These are phyloP conservation scores for Paramormyrops kingsleyae DNA, from an alignment of 2,113 vertebrate genomes.

Conservation along the genomic window DNA sequence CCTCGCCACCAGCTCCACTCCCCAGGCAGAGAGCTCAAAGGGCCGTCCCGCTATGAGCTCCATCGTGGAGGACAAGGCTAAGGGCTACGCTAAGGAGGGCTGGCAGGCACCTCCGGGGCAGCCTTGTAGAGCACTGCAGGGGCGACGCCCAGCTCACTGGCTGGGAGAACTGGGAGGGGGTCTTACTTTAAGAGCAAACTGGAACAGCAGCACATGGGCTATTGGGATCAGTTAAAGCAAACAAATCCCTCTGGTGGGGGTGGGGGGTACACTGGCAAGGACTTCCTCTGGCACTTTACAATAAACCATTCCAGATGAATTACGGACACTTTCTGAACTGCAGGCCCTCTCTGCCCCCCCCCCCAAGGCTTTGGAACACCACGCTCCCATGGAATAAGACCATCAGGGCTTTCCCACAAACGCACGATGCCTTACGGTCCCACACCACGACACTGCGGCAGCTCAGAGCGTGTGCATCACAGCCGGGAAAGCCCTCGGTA, in stretches of 20 bases:
- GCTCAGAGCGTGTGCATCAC: not conserved
- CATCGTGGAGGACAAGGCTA: not conserved
- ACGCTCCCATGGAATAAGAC: not conserved
- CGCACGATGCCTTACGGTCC: not conserved
- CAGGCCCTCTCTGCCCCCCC: slow-evolving; percentile 47
- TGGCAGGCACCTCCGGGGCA: not conserved
- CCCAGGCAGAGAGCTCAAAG: not conserved
- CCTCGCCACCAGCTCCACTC: not conserved
- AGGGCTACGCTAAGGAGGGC: not conserved
- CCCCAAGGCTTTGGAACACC: slow-evolving; percentile 11
- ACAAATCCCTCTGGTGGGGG: slow-evolving; percentile 57
- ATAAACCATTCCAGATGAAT: slow-evolving; percentile 81
- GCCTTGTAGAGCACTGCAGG: not conserved
- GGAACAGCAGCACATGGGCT: slow-evolving; percentile 32
- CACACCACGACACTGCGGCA: not conserved
- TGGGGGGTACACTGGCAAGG: not conserved
- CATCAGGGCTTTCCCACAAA: slow-evolving; percentile 33
- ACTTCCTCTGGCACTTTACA: slow-evolving; percentile 63
- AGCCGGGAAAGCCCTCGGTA: not conserved
- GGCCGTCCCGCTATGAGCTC: not conserved
- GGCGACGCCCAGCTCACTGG: not conserved
- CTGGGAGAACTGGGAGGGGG: not conserved
- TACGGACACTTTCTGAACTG: slow-evolving; percentile 33
- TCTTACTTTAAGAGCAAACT: slow-evolving; percentile 3
- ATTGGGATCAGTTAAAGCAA: slow-evolving; percentile 66